Evolutionary conservation across 2,797 vertebrate species (phyloP), one percentile per base, ranked within the genome.

Genomic region (Tragelaphus oryx): DNA sequence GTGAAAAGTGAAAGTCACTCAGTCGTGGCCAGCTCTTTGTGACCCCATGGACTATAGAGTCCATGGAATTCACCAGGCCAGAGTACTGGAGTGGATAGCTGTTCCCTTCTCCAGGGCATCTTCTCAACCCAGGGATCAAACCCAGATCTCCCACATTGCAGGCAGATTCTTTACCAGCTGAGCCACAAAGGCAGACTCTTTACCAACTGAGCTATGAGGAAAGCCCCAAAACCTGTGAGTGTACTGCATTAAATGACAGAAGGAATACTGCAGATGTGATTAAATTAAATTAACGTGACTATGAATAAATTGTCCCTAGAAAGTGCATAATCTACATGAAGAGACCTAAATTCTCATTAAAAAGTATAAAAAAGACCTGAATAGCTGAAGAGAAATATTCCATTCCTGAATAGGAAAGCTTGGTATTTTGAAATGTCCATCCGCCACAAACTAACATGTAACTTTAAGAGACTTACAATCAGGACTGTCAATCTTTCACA

Each of bases 81-180:
- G 18, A 11, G 37, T 68, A 37, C 62, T 37, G 18, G 62, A 68
- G 33, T 37, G 18, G 9, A n/a, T 68, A 68, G n/a, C n/a, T 0
- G 0, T 37, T 68, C 5, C 62, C 33, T 68, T 68, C 33, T 22
- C 62, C 18, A 68, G 18, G 33, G 33, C 9, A 68, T 22, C 62
- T 6, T 68, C 62, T 5, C 18, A 68, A 68, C 62, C 62, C 18
- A 68, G 18, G 18, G 62, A 37, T 37, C 9, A 3, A 68, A 68
- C 33, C 33, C 18, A 37, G 18, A 18, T 68, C 9, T 11, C 33
- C n/a, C 1, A 0, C 9, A 68, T 3, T 37, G 5, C n/a, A 68
- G 62, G n/a, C 5, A 11, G 62, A 68, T 68, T 68, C n/a, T 68
- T 68, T 11, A 68, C 62, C n/a, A 68, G 33, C 17, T 37, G 62